These are phyloP conservation scores for Strigops habroptila DNA, from an alignment of 2,113 vertebrate species.

Conservation along the genomic window DNA sequence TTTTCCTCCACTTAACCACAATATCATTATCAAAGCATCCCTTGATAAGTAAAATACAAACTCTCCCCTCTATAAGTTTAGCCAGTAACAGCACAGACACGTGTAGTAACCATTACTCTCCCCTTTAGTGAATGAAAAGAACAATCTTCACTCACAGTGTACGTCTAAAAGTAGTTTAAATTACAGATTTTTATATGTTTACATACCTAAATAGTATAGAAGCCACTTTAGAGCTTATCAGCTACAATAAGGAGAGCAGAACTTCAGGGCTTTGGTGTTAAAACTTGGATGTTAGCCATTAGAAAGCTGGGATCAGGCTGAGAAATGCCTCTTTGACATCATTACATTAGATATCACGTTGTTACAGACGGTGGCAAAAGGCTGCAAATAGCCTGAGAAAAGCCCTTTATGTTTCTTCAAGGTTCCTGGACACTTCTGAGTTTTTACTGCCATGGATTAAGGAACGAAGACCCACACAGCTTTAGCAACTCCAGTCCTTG, in stretches of 20 bases:
- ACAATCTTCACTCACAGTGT: background rate
- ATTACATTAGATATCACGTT: background rate
- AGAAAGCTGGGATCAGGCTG: background rate
- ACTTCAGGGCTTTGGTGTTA: background rate
- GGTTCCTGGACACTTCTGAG: background rate
- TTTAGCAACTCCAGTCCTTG: background rate
- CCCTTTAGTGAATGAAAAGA: background rate
- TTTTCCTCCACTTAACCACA: slow-evolving; percentile 52
- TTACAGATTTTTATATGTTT: background rate
- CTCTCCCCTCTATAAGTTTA: background rate
- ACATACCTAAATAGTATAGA: background rate
- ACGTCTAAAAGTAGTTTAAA: background rate
- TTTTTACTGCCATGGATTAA: background rate
- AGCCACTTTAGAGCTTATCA: background rate
- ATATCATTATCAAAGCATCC: slow-evolving; percentile 32
- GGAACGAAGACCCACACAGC: background rate
- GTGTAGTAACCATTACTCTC: background rate
- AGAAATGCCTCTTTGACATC: background rate
- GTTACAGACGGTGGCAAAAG: background rate
- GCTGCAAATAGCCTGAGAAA: background rate
- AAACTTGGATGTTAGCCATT: background rate
- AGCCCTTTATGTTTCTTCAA: background rate
- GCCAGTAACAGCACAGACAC: background rate
- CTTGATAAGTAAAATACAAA: background rate
- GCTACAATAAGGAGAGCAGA: background rate